Percentiles rank a stretch among this genome's conserved stretches.
Evolutionary conservation across 1,140 invertebrate genomes (phyloP).

Genomic region (Drosophila dunni): DNA sequence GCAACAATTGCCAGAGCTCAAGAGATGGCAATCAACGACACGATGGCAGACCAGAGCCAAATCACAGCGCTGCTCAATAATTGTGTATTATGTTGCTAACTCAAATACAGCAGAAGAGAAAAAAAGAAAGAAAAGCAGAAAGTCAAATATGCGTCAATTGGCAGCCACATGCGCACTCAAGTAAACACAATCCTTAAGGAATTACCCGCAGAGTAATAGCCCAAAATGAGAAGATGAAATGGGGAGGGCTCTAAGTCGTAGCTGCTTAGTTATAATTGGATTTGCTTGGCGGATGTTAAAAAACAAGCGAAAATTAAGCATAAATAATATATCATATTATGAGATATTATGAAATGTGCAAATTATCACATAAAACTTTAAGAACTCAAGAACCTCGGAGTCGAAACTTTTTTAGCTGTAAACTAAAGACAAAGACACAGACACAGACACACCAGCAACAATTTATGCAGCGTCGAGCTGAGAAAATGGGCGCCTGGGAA

Average conservation of each 20-base stretch:
- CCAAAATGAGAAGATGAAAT: constrained; percentile 29
- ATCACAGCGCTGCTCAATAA: constrained; percentile 67
- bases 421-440: constrained; percentile 50
- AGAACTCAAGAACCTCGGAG: constrained; percentile 30
- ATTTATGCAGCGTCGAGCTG: constrained; percentile 70
- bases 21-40: constrained; percentile 68
- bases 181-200: constrained; percentile 79
- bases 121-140: constrained; percentile 50
- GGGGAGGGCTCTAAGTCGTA: constrained; percentile 43
- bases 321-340: constrained; percentile 65
- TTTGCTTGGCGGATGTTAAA: constrained; percentile 13
- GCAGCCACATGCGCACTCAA: constrained; percentile 81
- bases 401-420: constrained; percentile 44
- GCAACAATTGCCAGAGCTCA: constrained; percentile 60
- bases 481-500: constrained; percentile 65
- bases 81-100: constrained; percentile 62
- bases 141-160: constrained; percentile 82
- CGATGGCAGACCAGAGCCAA: constrained; percentile 36
- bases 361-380: constrained; percentile 64
- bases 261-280: constrained; percentile 72
- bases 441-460: constrained; percentile 29
- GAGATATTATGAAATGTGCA: constrained; percentile 38
- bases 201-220: constrained; percentile 77
- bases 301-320: constrained; percentile 60
- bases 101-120: constrained; percentile 21